Evolutionary conservation across 2,888 invertebrate species (phyloP).

Genomic region (Nemotelus nigrinus): DNA sequence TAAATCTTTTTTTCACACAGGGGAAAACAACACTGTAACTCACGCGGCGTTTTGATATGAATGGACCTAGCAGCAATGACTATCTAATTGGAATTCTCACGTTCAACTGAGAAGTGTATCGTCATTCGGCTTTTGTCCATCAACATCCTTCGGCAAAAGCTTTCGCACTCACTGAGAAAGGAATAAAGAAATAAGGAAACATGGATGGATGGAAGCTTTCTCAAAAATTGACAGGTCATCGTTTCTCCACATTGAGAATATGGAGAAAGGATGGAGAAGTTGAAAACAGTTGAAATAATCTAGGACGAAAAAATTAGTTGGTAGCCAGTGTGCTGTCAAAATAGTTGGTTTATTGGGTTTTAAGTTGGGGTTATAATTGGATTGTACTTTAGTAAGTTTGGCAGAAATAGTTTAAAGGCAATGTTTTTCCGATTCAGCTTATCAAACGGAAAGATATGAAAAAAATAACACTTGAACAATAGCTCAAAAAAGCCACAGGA

Average conservation of each 20-base stretch:
- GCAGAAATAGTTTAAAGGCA: no score
- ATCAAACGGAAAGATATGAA: no score
- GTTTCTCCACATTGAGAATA: not conserved
- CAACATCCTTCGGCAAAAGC: slow-evolving; percentile 4
- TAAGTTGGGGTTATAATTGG: no score
- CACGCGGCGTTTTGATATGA: slow-evolving; percentile 12
- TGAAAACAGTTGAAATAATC: not conserved
- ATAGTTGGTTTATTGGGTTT: not conserved
- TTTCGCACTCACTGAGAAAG: slow-evolving; percentile 4
- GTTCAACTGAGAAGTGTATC: slow-evolving; percentile 26
- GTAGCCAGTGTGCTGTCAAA: not conserved
- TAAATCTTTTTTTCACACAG: no score
- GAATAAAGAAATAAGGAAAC: not conserved
- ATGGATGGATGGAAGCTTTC: not conserved
- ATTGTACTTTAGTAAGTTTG: no score
- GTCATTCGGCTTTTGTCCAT: slow-evolving; percentile 21
- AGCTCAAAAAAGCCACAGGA: no score
- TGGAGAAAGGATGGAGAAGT: not conserved
- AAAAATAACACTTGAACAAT: no score
- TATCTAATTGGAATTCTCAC: slow-evolving; percentile 5
- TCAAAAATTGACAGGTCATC: slow-evolving; percentile 20
- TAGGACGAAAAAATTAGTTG: slow-evolving; percentile 4
- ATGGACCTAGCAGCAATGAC: slow-evolving; percentile 10
- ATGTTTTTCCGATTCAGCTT: no score
- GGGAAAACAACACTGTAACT: not conserved